Conservation (phyloP, 2,113 vertebrate genomes). For the Orientallactaga bullata region DNA sequence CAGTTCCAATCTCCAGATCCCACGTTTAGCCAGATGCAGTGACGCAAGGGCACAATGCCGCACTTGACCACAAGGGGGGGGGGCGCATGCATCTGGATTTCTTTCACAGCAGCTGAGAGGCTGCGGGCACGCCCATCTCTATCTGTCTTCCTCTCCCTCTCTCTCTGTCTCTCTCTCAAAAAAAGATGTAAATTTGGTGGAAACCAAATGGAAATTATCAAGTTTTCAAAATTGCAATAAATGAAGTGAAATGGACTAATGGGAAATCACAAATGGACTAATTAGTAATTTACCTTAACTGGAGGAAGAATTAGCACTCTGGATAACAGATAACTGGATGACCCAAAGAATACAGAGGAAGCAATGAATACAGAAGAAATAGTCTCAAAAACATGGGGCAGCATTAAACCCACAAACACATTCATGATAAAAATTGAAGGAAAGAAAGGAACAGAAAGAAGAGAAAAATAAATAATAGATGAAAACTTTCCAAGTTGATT, state of each 20-base stretch:
- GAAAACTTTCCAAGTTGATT: not conserved
- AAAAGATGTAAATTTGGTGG: not conserved
- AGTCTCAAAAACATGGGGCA: not conserved
- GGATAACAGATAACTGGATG: not conserved
- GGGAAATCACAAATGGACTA: not conserved
- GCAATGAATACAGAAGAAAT: not conserved
- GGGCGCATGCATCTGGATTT: too few species aligned
- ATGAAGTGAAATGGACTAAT: not conserved
- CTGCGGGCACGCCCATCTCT: too few species aligned
- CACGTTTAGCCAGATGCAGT: too few species aligned
- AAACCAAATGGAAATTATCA: not conserved
- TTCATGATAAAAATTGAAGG: not conserved
- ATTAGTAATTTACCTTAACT: not conserved
- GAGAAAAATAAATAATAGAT: not conserved
- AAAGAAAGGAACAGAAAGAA: not conserved
- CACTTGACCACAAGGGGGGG: too few species aligned
- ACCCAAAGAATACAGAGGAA: not conserved
- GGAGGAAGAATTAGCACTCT: not conserved
- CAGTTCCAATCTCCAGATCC: too few species aligned
- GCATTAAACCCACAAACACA: not conserved
- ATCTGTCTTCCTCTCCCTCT: too few species aligned
- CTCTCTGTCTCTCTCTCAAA: too few species aligned
- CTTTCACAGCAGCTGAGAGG: too few species aligned
- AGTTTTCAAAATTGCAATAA: not conserved
- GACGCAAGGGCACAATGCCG: too few species aligned